A percentile compares a stretch with the other conserved stretches of the same genome.
phyloP scores from a whole-genome alignment of 2,888 invertebrate species.

The Eristalinus sepulchralis region DNA sequence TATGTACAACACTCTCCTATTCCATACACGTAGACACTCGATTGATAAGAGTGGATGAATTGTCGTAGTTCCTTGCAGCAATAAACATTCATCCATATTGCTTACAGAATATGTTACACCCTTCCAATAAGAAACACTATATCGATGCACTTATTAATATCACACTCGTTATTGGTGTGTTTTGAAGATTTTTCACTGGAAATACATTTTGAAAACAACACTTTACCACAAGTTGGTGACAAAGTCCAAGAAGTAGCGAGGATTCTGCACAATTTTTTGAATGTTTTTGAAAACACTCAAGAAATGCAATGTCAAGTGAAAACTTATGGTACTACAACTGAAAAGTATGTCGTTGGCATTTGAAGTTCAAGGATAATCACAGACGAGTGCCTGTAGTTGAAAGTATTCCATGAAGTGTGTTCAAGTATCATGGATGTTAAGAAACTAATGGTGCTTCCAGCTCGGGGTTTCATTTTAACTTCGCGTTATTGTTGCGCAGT shows the following conservation, averaged over 20 bases:
- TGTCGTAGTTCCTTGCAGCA: not conserved
- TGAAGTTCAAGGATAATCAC: not conserved
- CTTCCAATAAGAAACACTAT: not conserved
- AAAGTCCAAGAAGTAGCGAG: too few relatives aligned
- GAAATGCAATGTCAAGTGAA: not conserved
- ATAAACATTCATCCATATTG: not conserved
- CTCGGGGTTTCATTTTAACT: too few relatives aligned
- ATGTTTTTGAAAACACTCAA: not conserved
- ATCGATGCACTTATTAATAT: not conserved
- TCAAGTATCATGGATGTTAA: too few relatives aligned
- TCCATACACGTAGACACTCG: slow-evolving; percentile 18
- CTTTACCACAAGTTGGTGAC: too few relatives aligned
- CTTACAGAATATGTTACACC: not conserved
- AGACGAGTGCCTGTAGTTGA: not conserved
- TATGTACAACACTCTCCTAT: not conserved
- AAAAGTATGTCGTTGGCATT: not conserved
- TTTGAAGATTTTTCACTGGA: too few relatives aligned
- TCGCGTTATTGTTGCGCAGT: too few relatives aligned
- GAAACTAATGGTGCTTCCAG: too few relatives aligned
- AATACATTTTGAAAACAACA: too few relatives aligned
- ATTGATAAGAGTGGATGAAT: not conserved
- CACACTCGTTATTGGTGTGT: not conserved
- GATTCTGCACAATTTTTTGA: not conserved
- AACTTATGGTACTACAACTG: not conserved
- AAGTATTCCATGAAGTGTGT: too few relatives aligned